These are phyloP conservation scores for Caenorhabditis sp. DNA, from an alignment of 2,888 invertebrate species.

Conservation along the genomic window DNA sequence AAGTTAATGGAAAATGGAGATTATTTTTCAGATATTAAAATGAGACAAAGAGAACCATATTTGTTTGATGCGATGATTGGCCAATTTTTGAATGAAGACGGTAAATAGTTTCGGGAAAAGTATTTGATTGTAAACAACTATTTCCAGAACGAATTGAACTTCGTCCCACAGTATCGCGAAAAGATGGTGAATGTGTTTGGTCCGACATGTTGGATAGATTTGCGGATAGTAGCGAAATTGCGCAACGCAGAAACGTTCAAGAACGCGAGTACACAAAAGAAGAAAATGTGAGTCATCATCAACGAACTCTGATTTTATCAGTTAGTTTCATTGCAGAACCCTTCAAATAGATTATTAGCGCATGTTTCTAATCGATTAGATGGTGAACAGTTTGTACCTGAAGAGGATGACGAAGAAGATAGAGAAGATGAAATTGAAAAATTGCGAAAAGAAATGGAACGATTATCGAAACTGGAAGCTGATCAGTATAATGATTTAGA, in stretches of 20 bases:
- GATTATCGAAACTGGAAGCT: conserved; percentile 36
- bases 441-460: conserved; percentile 40
- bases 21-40: conserved; percentile 90
- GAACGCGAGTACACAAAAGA: conserved; percentile 17
- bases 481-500: conserved; percentile 32
- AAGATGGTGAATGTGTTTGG: conserved; percentile 42
- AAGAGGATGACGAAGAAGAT: conserved; percentile 38
- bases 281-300: not conserved
- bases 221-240: conserved; percentile 51
- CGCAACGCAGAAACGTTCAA: conserved; percentile 51
- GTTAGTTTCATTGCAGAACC: conserved; percentile 3
- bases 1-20: conserved; percentile 51
- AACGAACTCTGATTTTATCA: no score
- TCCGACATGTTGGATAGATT: conserved; percentile 55
- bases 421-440: conserved; percentile 37
- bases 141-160: conserved; percentile 56
- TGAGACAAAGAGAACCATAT: conserved; percentile 89
- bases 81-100: conserved; percentile 82
- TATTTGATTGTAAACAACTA: no score
- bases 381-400: conserved; percentile 30
- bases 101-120: no score
- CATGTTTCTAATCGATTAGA: conserved; percentile 31
- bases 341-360: conserved; percentile 23
- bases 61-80: conserved; percentile 89
- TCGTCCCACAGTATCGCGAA: conserved; percentile 57